phyloP scores from a whole-genome alignment of 2,113 vertebrate species.

The Amia ocellicauda region DNA sequence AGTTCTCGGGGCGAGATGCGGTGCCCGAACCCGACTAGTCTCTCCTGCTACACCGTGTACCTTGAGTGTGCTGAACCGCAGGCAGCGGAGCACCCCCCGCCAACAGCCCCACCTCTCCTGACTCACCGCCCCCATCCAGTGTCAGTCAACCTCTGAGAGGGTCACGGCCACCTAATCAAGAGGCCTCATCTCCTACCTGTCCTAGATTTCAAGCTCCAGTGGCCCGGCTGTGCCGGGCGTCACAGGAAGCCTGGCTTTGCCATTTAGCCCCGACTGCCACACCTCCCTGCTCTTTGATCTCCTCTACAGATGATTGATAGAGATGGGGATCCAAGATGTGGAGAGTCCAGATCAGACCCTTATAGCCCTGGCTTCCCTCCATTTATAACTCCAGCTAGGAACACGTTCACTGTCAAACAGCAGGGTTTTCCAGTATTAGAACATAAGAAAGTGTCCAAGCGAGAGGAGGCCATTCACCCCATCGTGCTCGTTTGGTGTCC shows the following conservation, averaged over 20 bases:
- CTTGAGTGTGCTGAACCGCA: too few species aligned
- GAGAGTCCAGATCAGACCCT: neutral
- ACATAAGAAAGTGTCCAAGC: too few species aligned
- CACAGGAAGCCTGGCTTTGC: slow-evolving; percentile 10
- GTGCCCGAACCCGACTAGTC: too few species aligned
- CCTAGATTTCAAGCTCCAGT: neutral
- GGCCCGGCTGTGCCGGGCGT: slow-evolving; percentile 16
- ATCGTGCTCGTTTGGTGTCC: too few species aligned
- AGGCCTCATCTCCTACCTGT: slow-evolving; percentile 12
- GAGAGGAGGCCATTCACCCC: too few species aligned
- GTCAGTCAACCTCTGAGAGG: slow-evolving; percentile 16
- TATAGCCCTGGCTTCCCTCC: neutral
- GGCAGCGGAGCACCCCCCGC: too few species aligned
- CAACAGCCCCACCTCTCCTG: neutral
- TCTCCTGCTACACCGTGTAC: too few species aligned
- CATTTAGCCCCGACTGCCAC: slow-evolving; percentile 5
- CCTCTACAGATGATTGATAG: slow-evolving; percentile 17
- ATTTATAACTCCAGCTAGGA: neutral
- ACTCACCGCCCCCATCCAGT: neutral
- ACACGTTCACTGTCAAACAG: too few species aligned
- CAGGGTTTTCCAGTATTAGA: too few species aligned
- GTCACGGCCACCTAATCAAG: slow-evolving; percentile 9
- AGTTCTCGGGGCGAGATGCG: too few species aligned
- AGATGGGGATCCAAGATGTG: slow-evolving; percentile 23
- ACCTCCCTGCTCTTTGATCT: slow-evolving; percentile 27